A percentile compares a stretch with the other conserved stretches of the same genome.
Conservation (phyloP, 2,797 vertebrate genomes). For the Macroramphosus scolopax region DNA sequence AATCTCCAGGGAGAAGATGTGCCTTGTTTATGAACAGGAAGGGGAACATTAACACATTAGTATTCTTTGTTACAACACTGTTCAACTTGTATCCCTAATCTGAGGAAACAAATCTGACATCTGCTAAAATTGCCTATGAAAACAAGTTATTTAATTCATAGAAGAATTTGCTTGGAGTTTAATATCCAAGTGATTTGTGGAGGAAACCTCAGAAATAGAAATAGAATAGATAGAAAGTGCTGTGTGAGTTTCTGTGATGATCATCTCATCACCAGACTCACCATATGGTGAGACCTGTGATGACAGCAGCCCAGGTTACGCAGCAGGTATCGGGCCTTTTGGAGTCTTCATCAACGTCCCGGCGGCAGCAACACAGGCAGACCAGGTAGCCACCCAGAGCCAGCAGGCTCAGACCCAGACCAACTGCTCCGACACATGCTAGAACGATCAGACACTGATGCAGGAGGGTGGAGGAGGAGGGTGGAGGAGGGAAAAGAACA, state of each 20-base stretch:
- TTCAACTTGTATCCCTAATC: neutral
- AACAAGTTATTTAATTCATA: slow-evolving; percentile 6
- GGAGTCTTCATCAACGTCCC: slow-evolving; percentile 74
- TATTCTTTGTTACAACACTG: too few species aligned
- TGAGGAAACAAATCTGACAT: neutral
- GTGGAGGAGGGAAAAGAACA: neutral
- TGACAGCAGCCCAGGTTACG: slow-evolving; percentile 84
- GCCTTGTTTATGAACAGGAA: neutral
- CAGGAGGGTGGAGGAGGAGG: slow-evolving; percentile 1
- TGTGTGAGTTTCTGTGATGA: too few species aligned
- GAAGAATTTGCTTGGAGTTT: slow-evolving; percentile 4
- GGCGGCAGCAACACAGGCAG: slow-evolving; percentile 83
- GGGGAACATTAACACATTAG: too few species aligned
- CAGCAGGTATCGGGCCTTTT: slow-evolving; percentile 84
- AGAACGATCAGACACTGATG: slow-evolving; percentile 86
- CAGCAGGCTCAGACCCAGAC: slow-evolving; percentile 86
- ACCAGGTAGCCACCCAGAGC: slow-evolving; percentile 80
- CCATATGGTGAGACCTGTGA: slow-evolving; percentile 89
- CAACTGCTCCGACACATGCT: slow-evolving; percentile 79
- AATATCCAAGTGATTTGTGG: neutral
- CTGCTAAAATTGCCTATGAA: neutral
- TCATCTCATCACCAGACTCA: slow-evolving; percentile 71
- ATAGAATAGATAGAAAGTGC: too few species aligned
- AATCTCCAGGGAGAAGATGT: neutral
- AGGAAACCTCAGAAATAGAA: too few species aligned